Conservation (phyloP, 2,113 vertebrate genomes). For the Heterocephalus glaber region DNA sequence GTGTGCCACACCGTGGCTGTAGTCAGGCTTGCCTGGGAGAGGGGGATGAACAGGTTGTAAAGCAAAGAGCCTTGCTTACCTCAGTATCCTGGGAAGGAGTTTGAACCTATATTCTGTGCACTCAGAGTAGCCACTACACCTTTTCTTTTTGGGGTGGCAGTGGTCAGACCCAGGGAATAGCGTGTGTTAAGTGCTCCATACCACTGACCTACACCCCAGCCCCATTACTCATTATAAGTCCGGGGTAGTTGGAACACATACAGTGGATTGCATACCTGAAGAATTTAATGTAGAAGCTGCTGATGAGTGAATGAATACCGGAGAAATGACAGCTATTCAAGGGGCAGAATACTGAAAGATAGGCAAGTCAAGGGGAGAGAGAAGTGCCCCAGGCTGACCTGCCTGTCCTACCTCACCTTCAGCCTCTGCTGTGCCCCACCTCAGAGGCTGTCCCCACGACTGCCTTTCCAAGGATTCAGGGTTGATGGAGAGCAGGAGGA, state of each 20-base stretch:
- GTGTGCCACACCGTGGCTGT: fast-evolving
- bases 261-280: background rate
- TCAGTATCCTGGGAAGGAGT: background rate
- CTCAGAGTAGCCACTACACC: background rate
- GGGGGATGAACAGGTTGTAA: fast-evolving
- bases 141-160: background rate
- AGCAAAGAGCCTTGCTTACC: background rate
- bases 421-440: no score
- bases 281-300: background rate
- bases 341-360: background rate
- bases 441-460: background rate
- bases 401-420: background rate
- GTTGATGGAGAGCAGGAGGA: background rate
- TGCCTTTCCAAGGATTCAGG: background rate
- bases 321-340: background rate
- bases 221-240: no score
- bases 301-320: background rate
- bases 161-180: no score
- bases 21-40: background rate
- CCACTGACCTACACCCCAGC: background rate
- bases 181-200: no score
- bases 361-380: no score
- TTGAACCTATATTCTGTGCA: background rate
- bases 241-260: background rate
- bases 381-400: background rate